Evolutionary conservation across 2,797 vertebrate species (phyloP).

Genomic region (Scarus forsteni): DNA sequence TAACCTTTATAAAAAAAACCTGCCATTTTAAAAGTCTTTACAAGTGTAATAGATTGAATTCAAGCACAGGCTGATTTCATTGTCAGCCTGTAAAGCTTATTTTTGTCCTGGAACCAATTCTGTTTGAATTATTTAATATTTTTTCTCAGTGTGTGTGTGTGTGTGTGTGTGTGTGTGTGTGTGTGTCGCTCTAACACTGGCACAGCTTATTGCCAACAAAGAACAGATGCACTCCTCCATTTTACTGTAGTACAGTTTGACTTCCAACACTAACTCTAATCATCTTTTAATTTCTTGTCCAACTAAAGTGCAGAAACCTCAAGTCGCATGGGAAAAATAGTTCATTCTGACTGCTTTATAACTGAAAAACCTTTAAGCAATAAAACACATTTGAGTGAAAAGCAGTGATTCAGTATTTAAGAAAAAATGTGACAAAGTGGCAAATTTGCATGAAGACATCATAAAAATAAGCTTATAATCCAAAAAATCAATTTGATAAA

Average conservation of each 20-base stretch:
- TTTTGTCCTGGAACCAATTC: constrained; percentile 36
- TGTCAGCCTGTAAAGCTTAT: constrained; percentile 33
- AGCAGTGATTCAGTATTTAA: too few relatives aligned
- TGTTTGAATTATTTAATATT: constrained; percentile 26
- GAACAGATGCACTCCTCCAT: constrained; percentile 1
- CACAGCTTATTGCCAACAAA: constrained; percentile 15
- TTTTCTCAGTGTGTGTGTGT: constrained; percentile 1
- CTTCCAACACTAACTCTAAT: constrained; percentile 1
- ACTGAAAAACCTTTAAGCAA: too few relatives aligned
- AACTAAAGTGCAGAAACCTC: constrained; percentile 16
- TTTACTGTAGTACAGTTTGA: neutral
- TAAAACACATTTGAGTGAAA: too few relatives aligned
- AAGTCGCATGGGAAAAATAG: neutral
- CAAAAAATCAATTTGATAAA: too few relatives aligned
- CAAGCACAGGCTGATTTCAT: constrained; percentile 21
- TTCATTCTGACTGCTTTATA: too few relatives aligned
- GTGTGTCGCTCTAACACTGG: constrained; percentile 12
- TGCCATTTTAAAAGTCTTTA: constrained; percentile 12
- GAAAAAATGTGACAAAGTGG: too few relatives aligned
- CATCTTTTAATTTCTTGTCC: constrained; percentile 17
- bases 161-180: neutral
- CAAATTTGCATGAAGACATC: too few relatives aligned
- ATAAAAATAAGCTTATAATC: too few relatives aligned
- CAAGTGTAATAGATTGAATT: constrained; percentile 7
- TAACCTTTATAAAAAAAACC: constrained; percentile 10